These are phyloP conservation scores for Eudemis profundana DNA, from an alignment of 2,888 invertebrate genomes.

Conservation along the genomic window DNA sequence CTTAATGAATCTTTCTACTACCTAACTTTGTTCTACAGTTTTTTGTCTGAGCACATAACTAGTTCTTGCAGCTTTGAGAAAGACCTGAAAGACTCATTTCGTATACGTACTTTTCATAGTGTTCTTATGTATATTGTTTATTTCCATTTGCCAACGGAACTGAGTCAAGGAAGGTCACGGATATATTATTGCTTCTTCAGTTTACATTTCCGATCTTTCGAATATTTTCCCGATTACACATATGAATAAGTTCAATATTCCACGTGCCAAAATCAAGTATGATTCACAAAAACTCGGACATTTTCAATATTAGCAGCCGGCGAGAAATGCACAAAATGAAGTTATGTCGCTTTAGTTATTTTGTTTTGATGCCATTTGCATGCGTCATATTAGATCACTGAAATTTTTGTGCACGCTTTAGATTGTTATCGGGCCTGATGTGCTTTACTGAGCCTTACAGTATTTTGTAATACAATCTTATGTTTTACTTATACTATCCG, in stretches of 20 bases:
- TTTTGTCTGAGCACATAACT: too few species aligned
- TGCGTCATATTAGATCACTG: neutral
- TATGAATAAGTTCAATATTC: constrained; percentile 14
- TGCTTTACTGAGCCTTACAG: too few species aligned
- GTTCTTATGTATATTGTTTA: too few species aligned
- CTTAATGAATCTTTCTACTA: too few species aligned
- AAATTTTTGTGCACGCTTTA: neutral
- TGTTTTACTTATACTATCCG: too few species aligned
- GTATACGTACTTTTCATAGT: too few species aligned
- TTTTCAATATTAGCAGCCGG: constrained; percentile 20
- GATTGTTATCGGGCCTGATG: neutral
- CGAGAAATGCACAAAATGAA: constrained; percentile 31
- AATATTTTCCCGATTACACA: constrained; percentile 52
- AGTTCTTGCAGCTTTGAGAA: too few species aligned
- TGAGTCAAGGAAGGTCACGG: constrained; percentile 16
- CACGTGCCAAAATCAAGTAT: constrained; percentile 34
- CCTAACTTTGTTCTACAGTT: too few species aligned
- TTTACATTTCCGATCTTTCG: constrained; percentile 45
- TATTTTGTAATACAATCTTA: too few species aligned
- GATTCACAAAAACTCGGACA: constrained; percentile 27
- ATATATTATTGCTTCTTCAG: constrained; percentile 6
- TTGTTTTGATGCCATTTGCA: constrained; percentile 27
- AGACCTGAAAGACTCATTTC: too few species aligned
- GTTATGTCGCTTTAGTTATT: constrained; percentile 22
- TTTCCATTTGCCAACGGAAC: neutral